phyloP scores from a whole-genome alignment of 2,797 vertebrate genomes.

The Centroberyx gerrardi region DNA sequence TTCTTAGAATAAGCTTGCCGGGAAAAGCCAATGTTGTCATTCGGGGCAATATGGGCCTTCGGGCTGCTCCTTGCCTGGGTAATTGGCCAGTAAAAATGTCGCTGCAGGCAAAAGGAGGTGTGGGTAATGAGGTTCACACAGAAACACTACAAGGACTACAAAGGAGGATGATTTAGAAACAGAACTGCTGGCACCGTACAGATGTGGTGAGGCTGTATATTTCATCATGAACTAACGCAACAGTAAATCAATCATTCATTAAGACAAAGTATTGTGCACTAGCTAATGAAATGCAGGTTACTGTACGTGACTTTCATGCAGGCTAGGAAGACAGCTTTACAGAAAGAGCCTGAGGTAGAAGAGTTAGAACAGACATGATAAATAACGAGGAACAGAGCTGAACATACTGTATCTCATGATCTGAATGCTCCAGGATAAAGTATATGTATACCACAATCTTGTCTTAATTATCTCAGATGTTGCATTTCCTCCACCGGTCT shows the following conservation, averaged over 20 bases:
- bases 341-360: background rate
- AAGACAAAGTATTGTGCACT: conserved; percentile 14
- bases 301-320: conserved; percentile 4
- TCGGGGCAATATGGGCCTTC: conserved; percentile 16
- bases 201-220: conserved; percentile 5
- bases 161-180: conserved; percentile 11
- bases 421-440: background rate
- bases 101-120: conserved; percentile 18
- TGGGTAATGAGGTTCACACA: conserved; percentile 50
- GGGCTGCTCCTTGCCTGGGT: background rate
- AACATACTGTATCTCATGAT: background rate
- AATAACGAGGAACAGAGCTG: background rate
- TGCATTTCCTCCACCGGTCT: background rate
- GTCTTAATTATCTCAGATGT: background rate
- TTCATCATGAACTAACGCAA: background rate
- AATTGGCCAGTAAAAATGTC: background rate
- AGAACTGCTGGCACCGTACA: conserved; percentile 9
- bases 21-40: conserved; percentile 26
- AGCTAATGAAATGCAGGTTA: conserved; percentile 9
- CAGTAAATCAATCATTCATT: conserved; percentile 17
- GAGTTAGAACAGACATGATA: background rate
- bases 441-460: background rate
- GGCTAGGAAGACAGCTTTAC: background rate
- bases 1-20: conserved; percentile 14
- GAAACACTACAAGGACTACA: conserved; percentile 11